phyloP scores from a whole-genome alignment of 2,113 vertebrate genomes.

The Bettongia penicillata region DNA sequence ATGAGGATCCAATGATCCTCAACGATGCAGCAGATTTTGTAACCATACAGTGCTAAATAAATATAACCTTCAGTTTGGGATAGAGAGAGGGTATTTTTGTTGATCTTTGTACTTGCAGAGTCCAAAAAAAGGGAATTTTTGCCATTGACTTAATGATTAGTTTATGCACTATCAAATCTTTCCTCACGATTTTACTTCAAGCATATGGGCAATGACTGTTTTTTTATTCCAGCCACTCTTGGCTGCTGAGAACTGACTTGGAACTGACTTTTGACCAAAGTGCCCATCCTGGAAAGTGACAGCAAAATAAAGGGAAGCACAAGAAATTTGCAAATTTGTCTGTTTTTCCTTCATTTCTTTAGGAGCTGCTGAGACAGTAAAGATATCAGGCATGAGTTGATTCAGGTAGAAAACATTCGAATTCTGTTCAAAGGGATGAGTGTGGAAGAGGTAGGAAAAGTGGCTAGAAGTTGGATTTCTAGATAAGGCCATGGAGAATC shows the following conservation, averaged over 20 bases:
- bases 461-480: not conserved
- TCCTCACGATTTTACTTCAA: not conserved
- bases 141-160: not conserved
- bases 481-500: not conserved
- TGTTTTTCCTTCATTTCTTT: not conserved
- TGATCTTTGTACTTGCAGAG: not conserved
- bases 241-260: not conserved
- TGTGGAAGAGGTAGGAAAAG: not conserved
- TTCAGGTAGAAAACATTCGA: not conserved
- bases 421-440: not conserved
- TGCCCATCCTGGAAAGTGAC: not conserved
- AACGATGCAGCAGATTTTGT: not conserved
- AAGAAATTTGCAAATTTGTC: not conserved
- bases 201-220: not conserved
- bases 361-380: not conserved
- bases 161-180: not conserved
- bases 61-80: not conserved
- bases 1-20: not conserved
- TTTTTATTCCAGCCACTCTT: not conserved
- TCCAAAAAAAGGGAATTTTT: not conserved
- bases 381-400: not conserved
- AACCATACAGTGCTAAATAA: not conserved
- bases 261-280: not conserved
- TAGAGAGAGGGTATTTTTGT: not conserved
- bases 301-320: not conserved